Evolutionary conservation across 2,113 vertebrate species (phyloP), one percentile per base, ranked within the genome.

Genomic region (Brachyhypopomus gauderio): DNA sequence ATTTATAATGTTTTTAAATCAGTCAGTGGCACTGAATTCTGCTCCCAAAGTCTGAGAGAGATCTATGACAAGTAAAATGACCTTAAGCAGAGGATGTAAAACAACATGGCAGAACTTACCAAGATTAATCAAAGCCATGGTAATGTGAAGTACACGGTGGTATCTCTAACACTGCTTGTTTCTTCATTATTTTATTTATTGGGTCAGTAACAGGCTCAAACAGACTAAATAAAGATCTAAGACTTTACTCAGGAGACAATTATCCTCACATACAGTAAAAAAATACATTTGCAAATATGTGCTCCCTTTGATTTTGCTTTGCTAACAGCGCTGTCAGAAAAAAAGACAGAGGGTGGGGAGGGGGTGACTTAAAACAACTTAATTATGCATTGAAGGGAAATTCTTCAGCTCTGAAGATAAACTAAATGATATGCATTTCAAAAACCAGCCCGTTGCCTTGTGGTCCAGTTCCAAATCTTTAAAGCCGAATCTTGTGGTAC

Each of bases 91-190:
- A 36, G 64, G 14, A 38, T 36, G 63, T 34, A 66, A 66, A 66
- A 38, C 64, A 69, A 67, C 73, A 71, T 70, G 66, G 62, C 80
- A 70, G 66, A 82, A 82, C 48, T 12, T 72, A 67, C 64, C 36
- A 55, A 77, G 64, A 72, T 27, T 20, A 82, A 77, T 82, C 80
- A 82, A 82, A 82, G 80, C 80, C 74, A 77, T 82, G 80, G 64
- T 82, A 77, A 82, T 82, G 62, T 12, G n/a, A 25, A 77, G 62
- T 82, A 77, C 63, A 82, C 63, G 58, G 45, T 67, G 71, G 20
- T 75, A 82, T 55, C 45, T 60, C 20, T 20, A 82, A 75, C 63
- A 3, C 69, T 22, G 63, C 20, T 11, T 38, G 34, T 73, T 74
- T 48, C 45, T 55, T 55, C 7, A 72, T 73, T 23, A 66, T 45